These are phyloP conservation scores for Mionectes olivaceus DNA, from an alignment of 2,797 vertebrate species.

Conservation along the genomic window DNA sequence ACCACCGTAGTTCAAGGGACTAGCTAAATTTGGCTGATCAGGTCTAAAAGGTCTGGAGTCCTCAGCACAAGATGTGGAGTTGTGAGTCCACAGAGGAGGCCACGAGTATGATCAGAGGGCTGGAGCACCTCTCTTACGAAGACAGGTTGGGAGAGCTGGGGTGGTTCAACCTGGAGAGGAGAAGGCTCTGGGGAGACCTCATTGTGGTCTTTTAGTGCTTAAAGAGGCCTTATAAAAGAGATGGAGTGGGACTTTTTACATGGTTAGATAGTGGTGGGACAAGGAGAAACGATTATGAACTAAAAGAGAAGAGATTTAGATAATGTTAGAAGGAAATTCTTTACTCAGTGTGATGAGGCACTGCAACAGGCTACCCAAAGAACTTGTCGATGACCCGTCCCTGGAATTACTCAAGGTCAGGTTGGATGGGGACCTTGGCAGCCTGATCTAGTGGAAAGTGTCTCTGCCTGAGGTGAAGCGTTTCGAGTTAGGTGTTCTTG, in stretches of 20 bases:
- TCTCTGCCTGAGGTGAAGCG: background rate
- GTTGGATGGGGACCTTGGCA: no score
- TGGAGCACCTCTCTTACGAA: rapidly evolving
- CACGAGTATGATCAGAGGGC: background rate
- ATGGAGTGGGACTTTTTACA: background rate
- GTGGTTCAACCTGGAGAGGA: background rate
- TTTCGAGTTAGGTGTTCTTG: background rate
- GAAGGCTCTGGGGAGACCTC: background rate
- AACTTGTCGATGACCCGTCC: background rate
- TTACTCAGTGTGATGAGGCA: background rate
- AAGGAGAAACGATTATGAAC: background rate
- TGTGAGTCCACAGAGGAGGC: background rate
- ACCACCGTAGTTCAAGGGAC: background rate
- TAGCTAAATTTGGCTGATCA: background rate
- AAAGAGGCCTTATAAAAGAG: background rate
- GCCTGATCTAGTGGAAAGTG: background rate
- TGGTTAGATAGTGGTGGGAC: background rate
- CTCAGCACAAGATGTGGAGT: background rate
- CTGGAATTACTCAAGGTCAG: background rate
- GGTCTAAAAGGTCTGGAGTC: background rate
- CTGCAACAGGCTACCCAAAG: background rate
- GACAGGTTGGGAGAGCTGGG: background rate
- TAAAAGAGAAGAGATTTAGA: background rate
- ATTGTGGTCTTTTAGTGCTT: background rate
- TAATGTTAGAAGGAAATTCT: background rate